Evolutionary conservation across 2,888 invertebrate genomes (phyloP).

Genomic region (Tinea trinotella): DNA sequence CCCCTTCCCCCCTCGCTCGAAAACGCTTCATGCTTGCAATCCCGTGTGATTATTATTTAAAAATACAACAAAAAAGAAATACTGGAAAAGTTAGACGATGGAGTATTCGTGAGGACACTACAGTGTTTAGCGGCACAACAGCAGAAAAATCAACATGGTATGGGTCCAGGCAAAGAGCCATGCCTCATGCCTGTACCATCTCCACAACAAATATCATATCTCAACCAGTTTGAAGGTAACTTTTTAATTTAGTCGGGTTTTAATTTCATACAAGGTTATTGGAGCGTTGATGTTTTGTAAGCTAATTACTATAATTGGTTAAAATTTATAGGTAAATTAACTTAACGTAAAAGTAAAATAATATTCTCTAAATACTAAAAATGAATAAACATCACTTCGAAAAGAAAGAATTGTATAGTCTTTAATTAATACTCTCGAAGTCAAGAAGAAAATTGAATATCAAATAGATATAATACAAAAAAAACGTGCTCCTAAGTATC

Average conservation of each 20-base stretch:
- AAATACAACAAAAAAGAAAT: conserved; percentile 53
- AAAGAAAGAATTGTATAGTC: too few species aligned
- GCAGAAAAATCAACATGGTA: conserved; percentile 58
- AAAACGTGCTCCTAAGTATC: too few species aligned
- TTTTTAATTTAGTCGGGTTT: too few species aligned
- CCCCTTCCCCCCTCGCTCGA: conserved; percentile 48
- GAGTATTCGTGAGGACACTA: conserved; percentile 68
- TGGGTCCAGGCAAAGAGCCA: conserved; percentile 79
- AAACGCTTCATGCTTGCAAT: conserved; percentile 69
- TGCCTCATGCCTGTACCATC: conserved; percentile 97
- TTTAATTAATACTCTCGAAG: too few species aligned
- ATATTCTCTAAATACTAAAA: too few species aligned
- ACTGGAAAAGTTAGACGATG: conserved; percentile 67
- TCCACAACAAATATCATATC: conserved; percentile 95
- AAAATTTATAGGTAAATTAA: background rate
- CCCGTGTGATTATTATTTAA: conserved; percentile 54
- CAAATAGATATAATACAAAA: too few species aligned
- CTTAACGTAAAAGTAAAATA: background rate
- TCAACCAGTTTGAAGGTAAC: conserved; percentile 92
- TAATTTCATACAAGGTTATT: too few species aligned
- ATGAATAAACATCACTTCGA: too few species aligned
- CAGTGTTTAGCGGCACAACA: conserved; percentile 69
- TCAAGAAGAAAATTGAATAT: too few species aligned
- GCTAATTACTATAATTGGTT: background rate
- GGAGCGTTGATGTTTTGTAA: too few species aligned